Evolutionary conservation across 1,140 invertebrate genomes (phyloP).

Genomic region (Linepithema humile): DNA sequence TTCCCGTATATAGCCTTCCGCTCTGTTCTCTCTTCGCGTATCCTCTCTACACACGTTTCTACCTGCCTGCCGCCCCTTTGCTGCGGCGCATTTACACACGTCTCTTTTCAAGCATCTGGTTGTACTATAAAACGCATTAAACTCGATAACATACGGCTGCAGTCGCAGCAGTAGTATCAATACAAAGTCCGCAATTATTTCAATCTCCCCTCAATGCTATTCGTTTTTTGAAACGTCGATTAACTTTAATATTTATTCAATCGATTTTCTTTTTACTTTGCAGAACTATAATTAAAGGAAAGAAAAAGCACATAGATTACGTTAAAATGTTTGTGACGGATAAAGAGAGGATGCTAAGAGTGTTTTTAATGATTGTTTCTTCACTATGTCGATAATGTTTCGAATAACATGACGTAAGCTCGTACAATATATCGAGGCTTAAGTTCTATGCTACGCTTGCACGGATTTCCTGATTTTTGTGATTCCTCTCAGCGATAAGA

Average conservation of each 20-base stretch:
- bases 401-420: conserved; percentile 38
- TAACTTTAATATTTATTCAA: conserved; percentile 41
- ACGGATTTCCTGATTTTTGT: conserved; percentile 64
- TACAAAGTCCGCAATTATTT: conserved; percentile 10
- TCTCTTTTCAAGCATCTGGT: conserved; percentile 13
- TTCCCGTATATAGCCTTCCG: not conserved
- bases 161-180: not conserved
- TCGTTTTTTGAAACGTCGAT: conserved; percentile 40
- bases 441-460: conserved; percentile 64
- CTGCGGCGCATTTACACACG: not conserved
- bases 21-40: conserved; percentile 6
- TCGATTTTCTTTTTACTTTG: conserved; percentile 1
- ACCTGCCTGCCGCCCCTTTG: conserved; percentile 16
- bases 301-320: not conserved
- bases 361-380: not conserved
- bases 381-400: not conserved
- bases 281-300: conserved; percentile 23
- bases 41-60: not conserved
- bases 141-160: not conserved
- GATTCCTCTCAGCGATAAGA: conserved; percentile 69
- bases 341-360: not conserved
- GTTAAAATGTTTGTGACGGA: not conserved
- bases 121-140: conserved; percentile 1
- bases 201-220: not conserved
- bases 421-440: conserved; percentile 58